phyloP scores from a whole-genome alignment of 2,113 vertebrate species.

The Struthidea cinerea region DNA sequence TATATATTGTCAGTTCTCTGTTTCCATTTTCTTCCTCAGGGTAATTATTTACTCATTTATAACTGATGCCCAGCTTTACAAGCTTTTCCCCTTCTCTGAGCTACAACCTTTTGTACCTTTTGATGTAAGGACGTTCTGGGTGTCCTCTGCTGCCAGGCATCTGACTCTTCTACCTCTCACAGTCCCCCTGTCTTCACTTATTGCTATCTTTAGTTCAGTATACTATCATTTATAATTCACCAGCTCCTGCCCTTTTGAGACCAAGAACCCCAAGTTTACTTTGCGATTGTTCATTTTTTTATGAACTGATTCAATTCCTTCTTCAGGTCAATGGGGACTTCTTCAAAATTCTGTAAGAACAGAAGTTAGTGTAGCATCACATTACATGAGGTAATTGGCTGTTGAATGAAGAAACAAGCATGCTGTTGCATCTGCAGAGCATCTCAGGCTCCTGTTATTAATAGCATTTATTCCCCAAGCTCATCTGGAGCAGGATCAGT shows the following conservation, averaged over 20 bases:
- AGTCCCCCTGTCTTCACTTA: not conserved
- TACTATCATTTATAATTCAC: not conserved
- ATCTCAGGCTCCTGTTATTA: slow-evolving; percentile 9
- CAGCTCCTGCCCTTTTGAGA: not conserved
- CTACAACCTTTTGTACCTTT: not conserved
- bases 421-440: not conserved
- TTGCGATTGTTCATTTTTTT: not conserved
- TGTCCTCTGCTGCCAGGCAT: not conserved
- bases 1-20: not conserved
- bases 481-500: not conserved
- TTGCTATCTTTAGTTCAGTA: not conserved
- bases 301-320: not conserved
- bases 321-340: not conserved
- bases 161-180: not conserved
- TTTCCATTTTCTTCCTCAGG: not conserved
- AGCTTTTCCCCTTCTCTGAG: not conserved
- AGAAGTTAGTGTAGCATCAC: not conserved
- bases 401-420: not conserved
- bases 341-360: not conserved
- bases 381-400: not conserved
- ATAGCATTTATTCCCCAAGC: slow-evolving; percentile 9
- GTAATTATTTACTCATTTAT: not conserved
- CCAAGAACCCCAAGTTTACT: not conserved
- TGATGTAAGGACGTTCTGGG: not conserved
- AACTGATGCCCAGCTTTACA: not conserved